Percentiles rank a stretch among this genome's conserved stretches.
Conservation (phyloP, 2,888 invertebrate genomes). For the Strigamia transsilvanica region DNA sequence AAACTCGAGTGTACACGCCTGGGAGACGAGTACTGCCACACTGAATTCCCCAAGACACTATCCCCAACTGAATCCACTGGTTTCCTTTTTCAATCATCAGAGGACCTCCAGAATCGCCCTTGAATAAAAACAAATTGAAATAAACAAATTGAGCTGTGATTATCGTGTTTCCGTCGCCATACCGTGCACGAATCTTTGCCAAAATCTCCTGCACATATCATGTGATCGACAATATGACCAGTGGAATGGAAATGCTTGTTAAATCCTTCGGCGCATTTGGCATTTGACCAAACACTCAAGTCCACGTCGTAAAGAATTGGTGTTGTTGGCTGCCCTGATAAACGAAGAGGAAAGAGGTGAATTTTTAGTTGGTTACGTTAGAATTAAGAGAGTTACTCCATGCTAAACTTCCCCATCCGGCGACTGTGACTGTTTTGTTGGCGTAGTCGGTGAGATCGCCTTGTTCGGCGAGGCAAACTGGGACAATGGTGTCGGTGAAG, state of each 20-base stretch:
- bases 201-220: conserved; percentile 86
- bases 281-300: conserved; percentile 58
- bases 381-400: not conserved
- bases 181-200: conserved; percentile 90
- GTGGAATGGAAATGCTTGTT: conserved; percentile 65
- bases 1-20: conserved; percentile 55
- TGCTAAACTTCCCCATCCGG: conserved; percentile 84
- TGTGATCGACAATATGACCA: conserved; percentile 86
- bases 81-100: conserved; percentile 53
- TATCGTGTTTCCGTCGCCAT: not conserved
- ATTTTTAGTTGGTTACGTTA: not conserved
- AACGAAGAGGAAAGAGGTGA: no score
- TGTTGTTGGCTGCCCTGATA: conserved; percentile 54
- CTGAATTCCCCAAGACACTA: conserved; percentile 57
- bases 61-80: conserved; percentile 56
- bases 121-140: not conserved
- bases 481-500: conserved; percentile 76
- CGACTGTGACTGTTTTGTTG: conserved; percentile 79
- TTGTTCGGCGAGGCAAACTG: conserved; percentile 76
- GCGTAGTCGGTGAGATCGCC: conserved; percentile 69
- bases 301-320: conserved; percentile 65
- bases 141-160: not conserved
- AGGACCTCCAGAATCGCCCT: conserved; percentile 56
- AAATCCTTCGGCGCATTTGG: conserved; percentile 56
- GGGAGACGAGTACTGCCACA: conserved; percentile 55